Evolutionary conservation across 2,113 vertebrate genomes (phyloP), one percentile per base, ranked within the genome.

Genomic region (Marcusenius ussheri): DNA sequence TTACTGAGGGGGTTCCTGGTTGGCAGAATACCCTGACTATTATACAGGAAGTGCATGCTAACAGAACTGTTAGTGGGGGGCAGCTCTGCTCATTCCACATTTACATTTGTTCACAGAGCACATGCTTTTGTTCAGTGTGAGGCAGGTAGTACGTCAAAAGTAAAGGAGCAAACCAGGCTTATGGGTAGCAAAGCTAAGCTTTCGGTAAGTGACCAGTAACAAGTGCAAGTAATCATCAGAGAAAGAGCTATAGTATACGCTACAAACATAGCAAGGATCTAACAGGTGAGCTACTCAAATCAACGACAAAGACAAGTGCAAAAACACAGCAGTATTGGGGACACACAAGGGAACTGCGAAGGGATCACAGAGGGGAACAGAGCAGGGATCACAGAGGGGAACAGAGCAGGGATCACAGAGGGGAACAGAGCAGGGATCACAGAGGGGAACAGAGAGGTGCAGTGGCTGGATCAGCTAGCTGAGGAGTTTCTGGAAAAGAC

Each of bases 51-150:
- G 13, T 42, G 13, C 17, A 80, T 80, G 74, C 39, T 46, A 35
- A 45, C 85, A 88, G 19, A 83, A 62, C 53, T 47, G 56, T 89
- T 86, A 86, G 89, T 84, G n/a, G 87, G 51, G 83, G 58, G 58
- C 56, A 83, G 50, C 86, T 27, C 47, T 47, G 21, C 42, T 84
- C 74, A 15, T 80, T 42, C 74, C 35, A 80, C 74, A 42, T 42
- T 80, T 31, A 70, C 8, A 27, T 66, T 62, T 3, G n/a, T 27
- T 66, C 62, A 66, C n/a, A 70, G n/a, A 31, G n/a, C 9, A 27
- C 62, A 35, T 17, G 70, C 15, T 42, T 35, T 77, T 88, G 49
- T 90, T 39, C 89, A 31, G 10, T 11, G 62, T 13, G n/a, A 13
- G 62, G 27, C 62, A 70, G 62, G 27, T 13, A 70, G 27, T 70